Percentiles rank a stretch among this genome's conserved stretches.
Conservation (phyloP, 2,888 invertebrate genomes). For the Helicoverpa assulta region DNA sequence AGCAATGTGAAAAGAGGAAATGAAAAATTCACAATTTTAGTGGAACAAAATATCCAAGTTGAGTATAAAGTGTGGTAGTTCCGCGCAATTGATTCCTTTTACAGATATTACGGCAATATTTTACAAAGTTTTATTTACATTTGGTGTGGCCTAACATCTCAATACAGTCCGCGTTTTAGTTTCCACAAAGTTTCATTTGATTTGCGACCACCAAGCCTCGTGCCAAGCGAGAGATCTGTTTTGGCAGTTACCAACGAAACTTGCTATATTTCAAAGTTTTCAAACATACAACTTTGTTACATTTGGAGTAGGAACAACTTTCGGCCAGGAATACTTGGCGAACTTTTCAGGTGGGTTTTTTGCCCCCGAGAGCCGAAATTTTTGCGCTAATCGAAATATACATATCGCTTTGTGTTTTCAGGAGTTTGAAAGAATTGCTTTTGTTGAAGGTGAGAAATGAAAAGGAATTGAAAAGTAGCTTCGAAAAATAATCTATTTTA, state of each 20-base stretch:
- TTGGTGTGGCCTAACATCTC: slow-evolving; percentile 41
- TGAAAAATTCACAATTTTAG: not conserved
- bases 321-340: slow-evolving; percentile 35
- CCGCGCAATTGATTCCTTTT: slow-evolving; percentile 28
- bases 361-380: slow-evolving; percentile 32
- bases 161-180: slow-evolving; percentile 49
- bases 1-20: not conserved
- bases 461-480: not conserved
- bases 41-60: slow-evolving; percentile 7
- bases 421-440: not conserved
- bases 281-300: slow-evolving; percentile 55
- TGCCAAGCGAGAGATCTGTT: slow-evolving; percentile 54
- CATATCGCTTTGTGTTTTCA: slow-evolving; percentile 8
- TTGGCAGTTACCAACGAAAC: slow-evolving; percentile 56
- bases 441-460: not conserved
- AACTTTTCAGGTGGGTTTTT: slow-evolving; percentile 53
- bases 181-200: slow-evolving; percentile 53
- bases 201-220: slow-evolving; percentile 46
- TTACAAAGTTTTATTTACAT: slow-evolving; percentile 33
- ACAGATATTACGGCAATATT: slow-evolving; percentile 18
- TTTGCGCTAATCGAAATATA: slow-evolving; percentile 28
- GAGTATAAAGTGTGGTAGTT: slow-evolving; percentile 9
- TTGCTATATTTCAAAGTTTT: slow-evolving; percentile 57
- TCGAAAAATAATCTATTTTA: not conserved
- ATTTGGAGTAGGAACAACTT: slow-evolving; percentile 47